Evolutionary conservation across 2,113 vertebrate species (phyloP), one percentile per base, ranked within the genome.

Genomic region (Hippocampus abdominalis): DNA sequence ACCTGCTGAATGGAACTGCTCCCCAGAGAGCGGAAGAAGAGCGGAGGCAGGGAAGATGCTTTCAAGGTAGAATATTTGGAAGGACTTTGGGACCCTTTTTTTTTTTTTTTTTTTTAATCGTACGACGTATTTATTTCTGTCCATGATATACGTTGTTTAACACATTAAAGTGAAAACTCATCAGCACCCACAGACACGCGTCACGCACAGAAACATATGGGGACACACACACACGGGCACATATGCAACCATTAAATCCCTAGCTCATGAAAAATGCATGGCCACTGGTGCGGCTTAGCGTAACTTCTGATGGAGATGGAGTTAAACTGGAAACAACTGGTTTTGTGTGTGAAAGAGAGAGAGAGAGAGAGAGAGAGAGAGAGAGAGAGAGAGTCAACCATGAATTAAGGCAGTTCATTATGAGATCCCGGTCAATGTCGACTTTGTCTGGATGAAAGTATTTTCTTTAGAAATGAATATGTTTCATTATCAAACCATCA

Each of bases 181-280:
- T 75, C 72, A 78, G 2, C 56, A 72, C 69, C 69, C 63, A 74
- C 49, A 83, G 78, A 70, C 77, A 79, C n/a, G 9, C 65, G 70
- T 61, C 69, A 73, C 69, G 71, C 23, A 60, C 68, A 70, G 10
- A 74, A 21, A 72, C 56, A 57, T 65, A 49, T 29, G 64, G 13
- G 64, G 64, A 76, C 60, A 71, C 51, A 65, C 51, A 66, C 57
- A 72, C 65, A 48, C 64, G 63, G 27, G 63, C 68, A 79, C 71
- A 83, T 71, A 75, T 64, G 73, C 40, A 62, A 72, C 77, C 78
- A 81, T 82, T 81, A 85, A 85, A 86, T 85, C 82, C 73, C 49
- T 6, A 25, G 62, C 78, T 88, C 86, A 89, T 89, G 82, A 90
- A 90, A 89, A 85, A 89, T 89, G 86, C 87, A 89, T 85, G 78